Evolutionary conservation across 2,888 invertebrate genomes (phyloP).

Genomic region (Pycnomerus fuliginosus): DNA sequence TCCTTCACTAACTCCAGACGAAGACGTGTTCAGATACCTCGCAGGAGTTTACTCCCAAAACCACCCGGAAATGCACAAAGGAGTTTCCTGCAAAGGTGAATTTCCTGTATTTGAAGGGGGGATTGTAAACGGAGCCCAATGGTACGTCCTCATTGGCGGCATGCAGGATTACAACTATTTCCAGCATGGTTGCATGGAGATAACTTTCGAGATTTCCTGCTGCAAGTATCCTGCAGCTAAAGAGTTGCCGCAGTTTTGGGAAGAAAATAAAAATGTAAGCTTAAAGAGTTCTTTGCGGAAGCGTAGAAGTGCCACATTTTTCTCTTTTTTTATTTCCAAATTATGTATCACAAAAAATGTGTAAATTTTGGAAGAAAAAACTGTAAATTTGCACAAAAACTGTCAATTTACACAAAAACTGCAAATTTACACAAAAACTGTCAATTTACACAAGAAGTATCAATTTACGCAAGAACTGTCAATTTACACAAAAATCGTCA

Average conservation of each 20-base stretch:
- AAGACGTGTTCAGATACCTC: slow-evolving; percentile 63
- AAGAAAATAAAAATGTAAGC: slow-evolving; percentile 58
- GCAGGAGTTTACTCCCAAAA: slow-evolving; percentile 59
- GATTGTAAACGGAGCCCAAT: slow-evolving; percentile 67
- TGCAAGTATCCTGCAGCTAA: slow-evolving; percentile 63
- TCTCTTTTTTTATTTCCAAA: too few species aligned
- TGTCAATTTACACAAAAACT: too few species aligned
- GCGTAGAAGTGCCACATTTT: too few species aligned
- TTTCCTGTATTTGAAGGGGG: slow-evolving; percentile 55
- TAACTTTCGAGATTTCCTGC: slow-evolving; percentile 67
- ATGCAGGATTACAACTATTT: slow-evolving; percentile 73
- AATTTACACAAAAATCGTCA: too few species aligned
- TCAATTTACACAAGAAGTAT: too few species aligned
- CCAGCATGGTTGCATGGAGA: slow-evolving; percentile 64
- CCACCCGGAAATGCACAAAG: slow-evolving; percentile 60
- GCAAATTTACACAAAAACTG: too few species aligned
- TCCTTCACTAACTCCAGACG: slow-evolving; percentile 61
- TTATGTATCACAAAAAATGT: too few species aligned
- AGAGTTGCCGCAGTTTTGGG: slow-evolving; percentile 58
- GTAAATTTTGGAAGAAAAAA: too few species aligned
- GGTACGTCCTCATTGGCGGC: slow-evolving; percentile 60
- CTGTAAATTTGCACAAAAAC: too few species aligned
- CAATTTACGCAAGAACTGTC: too few species aligned
- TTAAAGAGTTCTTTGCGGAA: too few species aligned
- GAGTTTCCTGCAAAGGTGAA: slow-evolving; percentile 52